phyloP scores from a whole-genome alignment of 2,888 invertebrate species.

The Bombyx huttoni region DNA sequence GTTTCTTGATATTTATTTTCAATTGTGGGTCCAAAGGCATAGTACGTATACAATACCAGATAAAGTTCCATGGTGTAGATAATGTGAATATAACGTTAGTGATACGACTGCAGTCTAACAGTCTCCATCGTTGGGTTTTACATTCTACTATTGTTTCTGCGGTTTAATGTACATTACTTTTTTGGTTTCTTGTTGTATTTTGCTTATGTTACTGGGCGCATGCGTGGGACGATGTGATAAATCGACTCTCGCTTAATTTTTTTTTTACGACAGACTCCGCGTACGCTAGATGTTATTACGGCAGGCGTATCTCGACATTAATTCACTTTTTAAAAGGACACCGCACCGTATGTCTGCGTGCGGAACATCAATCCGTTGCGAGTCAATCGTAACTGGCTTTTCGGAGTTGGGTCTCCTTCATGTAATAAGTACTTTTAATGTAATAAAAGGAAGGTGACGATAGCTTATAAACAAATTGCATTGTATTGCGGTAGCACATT shows the following conservation, averaged over 20 bases:
- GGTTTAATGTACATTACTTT: slow-evolving; percentile 30
- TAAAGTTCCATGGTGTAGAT: slow-evolving; percentile 69
- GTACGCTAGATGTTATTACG: slow-evolving; percentile 50
- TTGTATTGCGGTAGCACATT: neutral
- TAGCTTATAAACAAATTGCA: slow-evolving; percentile 27
- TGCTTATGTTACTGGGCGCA: slow-evolving; percentile 54
- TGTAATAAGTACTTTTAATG: slow-evolving; percentile 34
- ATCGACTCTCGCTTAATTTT: slow-evolving; percentile 57
- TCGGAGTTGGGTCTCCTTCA: slow-evolving; percentile 35
- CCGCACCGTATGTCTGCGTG: neutral
- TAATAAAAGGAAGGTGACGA: slow-evolving; percentile 34
- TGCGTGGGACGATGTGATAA: slow-evolving; percentile 66
- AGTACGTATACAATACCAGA: slow-evolving; percentile 41
- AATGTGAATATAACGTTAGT: slow-evolving; percentile 70
- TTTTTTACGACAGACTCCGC: slow-evolving; percentile 51
- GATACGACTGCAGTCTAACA: slow-evolving; percentile 53
- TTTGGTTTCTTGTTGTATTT: slow-evolving; percentile 50
- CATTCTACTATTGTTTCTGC: slow-evolving; percentile 54
- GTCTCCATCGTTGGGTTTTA: slow-evolving; percentile 70
- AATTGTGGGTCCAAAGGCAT: slow-evolving; percentile 48
- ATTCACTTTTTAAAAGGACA: slow-evolving; percentile 15
- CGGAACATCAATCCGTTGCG: neutral
- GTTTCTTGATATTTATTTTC: slow-evolving; percentile 30
- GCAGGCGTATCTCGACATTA: slow-evolving; percentile 36
- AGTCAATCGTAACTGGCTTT: neutral